phyloP scores from a whole-genome alignment of 2,113 vertebrate genomes.

The Halichoerus grypus region DNA sequence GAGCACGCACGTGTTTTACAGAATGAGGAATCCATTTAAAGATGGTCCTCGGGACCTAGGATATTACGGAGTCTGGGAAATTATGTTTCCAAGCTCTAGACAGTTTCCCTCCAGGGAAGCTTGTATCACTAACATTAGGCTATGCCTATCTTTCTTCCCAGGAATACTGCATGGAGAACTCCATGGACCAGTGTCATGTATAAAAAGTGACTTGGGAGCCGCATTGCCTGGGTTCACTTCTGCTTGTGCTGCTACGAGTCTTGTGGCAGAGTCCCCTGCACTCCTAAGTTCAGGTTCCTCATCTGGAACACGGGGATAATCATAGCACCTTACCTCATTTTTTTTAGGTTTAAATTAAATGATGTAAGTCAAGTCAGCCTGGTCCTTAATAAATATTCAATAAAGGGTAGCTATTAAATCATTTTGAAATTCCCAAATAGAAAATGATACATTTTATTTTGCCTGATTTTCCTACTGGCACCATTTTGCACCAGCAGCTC shows the following conservation, averaged over 20 bases:
- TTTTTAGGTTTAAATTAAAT: not conserved
- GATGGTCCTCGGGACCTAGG: not conserved
- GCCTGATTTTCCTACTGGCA: not conserved
- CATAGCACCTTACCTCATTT: not conserved
- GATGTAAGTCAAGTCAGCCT: not conserved
- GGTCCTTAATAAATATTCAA: not conserved
- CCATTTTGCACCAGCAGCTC: not conserved
- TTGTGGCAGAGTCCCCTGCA: not conserved
- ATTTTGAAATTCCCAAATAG: not conserved
- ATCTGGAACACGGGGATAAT: not conserved
- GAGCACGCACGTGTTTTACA: not conserved
- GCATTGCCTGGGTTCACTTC: not conserved
- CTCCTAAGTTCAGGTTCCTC: not conserved
- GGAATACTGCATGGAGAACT: not conserved
- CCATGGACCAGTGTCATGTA: not conserved
- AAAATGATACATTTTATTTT: slow-evolving; percentile 30
- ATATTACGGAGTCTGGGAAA: not conserved
- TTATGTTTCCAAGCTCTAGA: not conserved
- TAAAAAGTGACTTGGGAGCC: not conserved
- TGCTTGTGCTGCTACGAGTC: not conserved
- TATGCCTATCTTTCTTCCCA: not conserved
- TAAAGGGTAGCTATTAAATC: not conserved
- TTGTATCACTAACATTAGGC: not conserved
- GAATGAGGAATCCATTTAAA: not conserved
- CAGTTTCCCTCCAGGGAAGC: not conserved